Percentiles rank a stretch among this genome's conserved stretches.
Evolutionary conservation across 2,113 vertebrate species (phyloP).

Genomic region (Seriola dumerili): DNA sequence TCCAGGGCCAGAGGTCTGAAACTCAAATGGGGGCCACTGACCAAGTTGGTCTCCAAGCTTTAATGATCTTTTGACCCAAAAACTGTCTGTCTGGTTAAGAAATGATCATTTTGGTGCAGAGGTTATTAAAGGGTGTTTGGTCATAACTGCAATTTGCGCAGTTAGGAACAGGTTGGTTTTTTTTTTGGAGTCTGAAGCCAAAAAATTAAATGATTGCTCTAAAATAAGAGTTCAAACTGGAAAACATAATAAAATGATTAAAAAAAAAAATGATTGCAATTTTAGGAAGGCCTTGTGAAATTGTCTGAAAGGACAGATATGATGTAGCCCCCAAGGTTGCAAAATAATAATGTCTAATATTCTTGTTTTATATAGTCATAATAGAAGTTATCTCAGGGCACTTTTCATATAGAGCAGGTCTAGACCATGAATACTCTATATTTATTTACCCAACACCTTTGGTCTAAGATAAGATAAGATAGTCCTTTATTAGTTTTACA

Average conservation of each 20-base stretch:
- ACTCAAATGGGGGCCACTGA: background rate
- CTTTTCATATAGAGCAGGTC: too few relatives aligned
- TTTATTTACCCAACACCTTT: too few relatives aligned
- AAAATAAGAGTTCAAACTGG: background rate
- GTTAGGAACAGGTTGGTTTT: background rate
- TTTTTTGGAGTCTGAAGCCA: background rate
- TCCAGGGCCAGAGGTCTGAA: background rate
- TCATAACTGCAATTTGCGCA: background rate
- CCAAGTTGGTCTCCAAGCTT: background rate
- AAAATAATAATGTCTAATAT: background rate
- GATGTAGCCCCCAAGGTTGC: background rate
- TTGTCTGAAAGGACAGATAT: background rate
- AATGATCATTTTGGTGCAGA: background rate
- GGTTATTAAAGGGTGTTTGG: background rate
- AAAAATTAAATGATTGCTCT: background rate
- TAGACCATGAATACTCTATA: too few relatives aligned
- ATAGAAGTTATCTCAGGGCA: too few relatives aligned
- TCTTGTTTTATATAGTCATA: background rate
- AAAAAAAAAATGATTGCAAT: background rate
- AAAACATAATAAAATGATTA: background rate
- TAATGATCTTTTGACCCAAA: background rate
- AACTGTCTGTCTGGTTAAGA: background rate
- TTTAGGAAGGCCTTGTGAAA: background rate
- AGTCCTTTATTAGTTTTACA: too few relatives aligned
- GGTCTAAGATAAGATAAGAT: too few relatives aligned